Evolutionary conservation across 2,888 invertebrate species (phyloP).

Genomic region (Tetramorium bicarinatum): DNA sequence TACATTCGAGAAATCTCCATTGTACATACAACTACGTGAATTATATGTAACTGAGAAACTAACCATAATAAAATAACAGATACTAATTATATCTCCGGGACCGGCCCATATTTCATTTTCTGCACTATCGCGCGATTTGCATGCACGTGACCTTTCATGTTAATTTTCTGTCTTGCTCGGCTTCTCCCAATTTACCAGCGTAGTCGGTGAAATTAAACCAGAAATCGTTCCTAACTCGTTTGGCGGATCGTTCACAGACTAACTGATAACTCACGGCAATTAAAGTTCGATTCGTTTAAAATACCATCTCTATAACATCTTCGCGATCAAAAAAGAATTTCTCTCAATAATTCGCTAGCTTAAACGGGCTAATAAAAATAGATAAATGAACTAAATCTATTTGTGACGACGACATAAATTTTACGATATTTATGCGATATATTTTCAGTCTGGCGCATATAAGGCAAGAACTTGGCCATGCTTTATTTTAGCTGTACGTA

Average conservation of each 20-base stretch:
- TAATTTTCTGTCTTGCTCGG: conserved; percentile 50
- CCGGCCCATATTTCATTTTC: conserved; percentile 40
- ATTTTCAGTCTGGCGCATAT: neutral
- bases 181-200: conserved; percentile 41
- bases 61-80: conserved; percentile 40
- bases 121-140: conserved; percentile 48
- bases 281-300: neutral
- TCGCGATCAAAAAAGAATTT: neutral
- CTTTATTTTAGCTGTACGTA: conserved; percentile 17
- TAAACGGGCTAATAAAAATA: neutral
- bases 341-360: neutral
- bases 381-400: conserved; percentile 3
- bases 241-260: neutral
- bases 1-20: neutral
- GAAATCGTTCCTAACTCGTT: conserved; percentile 35
- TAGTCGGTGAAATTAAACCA: conserved; percentile 29
- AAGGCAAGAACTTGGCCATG: neutral
- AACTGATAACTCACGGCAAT: conserved; percentile 20
- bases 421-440: neutral
- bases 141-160: conserved; percentile 53
- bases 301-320: neutral
- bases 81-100: conserved; percentile 28
- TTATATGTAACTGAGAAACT: neutral
- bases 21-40: neutral
- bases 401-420: neutral